Percentiles rank a stretch among this genome's conserved stretches.
phyloP scores from a whole-genome alignment of 2,797 vertebrate genomes.

The Pangasius larnaudii region DNA sequence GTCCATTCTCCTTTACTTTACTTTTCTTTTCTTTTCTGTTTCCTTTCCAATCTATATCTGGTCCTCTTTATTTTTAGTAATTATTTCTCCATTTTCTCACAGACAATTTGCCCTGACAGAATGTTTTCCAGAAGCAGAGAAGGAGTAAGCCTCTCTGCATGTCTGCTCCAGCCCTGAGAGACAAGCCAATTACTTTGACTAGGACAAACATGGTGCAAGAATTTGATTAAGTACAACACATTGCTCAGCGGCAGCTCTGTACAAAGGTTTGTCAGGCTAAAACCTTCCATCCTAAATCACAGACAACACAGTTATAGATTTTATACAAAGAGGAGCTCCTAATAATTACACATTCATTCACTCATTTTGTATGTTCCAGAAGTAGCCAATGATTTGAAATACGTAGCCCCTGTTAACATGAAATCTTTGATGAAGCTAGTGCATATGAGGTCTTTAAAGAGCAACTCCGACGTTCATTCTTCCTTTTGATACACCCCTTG shows the following conservation, averaged over 20 bases:
- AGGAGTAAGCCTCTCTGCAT: background rate
- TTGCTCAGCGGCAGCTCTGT: background rate
- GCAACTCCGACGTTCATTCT: background rate
- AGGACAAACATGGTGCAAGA: conserved; percentile 9
- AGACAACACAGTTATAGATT: conserved; percentile 11
- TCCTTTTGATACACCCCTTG: background rate
- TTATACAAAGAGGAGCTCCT: conserved; percentile 9
- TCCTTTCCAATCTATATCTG: background rate
- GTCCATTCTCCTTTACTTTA: background rate
- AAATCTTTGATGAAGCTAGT: background rate
- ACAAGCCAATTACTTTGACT: conserved; percentile 47
- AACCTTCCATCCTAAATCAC: conserved; percentile 10
- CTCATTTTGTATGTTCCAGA: background rate
- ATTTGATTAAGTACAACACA: conserved; percentile 37
- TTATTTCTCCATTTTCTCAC: background rate
- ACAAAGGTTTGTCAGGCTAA: background rate
- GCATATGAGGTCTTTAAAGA: background rate
- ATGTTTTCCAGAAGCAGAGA: background rate
- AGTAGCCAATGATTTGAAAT: background rate
- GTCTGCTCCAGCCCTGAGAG: conserved; percentile 8
- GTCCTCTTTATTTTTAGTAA: background rate
- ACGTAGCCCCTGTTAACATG: background rate
- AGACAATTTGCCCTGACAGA: background rate
- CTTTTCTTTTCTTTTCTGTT: background rate
- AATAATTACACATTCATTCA: background rate